Evolutionary conservation across 1,140 invertebrate species (phyloP).

Genomic region (Drosophila tani): DNA sequence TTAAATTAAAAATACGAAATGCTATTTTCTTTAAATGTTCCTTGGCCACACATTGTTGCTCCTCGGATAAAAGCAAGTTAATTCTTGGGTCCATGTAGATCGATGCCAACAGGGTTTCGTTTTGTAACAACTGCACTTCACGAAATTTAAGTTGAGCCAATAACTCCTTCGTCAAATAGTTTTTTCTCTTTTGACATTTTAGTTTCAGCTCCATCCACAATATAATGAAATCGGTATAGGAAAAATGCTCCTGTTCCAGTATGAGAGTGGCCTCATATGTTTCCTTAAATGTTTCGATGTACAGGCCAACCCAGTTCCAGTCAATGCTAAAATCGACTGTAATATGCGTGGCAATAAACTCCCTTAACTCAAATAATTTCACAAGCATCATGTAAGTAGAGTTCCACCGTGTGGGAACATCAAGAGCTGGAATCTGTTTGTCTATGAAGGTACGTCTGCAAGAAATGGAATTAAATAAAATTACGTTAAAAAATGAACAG

Average conservation of each 20-base stretch:
- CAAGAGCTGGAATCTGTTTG: slow-evolving; percentile 21
- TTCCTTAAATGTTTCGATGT: slow-evolving; percentile 15
- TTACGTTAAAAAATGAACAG: too few relatives aligned
- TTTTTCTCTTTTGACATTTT: slow-evolving; percentile 22
- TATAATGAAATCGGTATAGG: slow-evolving; percentile 10
- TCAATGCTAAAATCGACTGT: not conserved
- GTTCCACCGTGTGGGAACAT: slow-evolving; percentile 18
- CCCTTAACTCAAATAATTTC: slow-evolving; percentile 20
- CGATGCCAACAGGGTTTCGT: slow-evolving; percentile 31
- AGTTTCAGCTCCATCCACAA: slow-evolving; percentile 35
- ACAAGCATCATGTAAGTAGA: slow-evolving; percentile 16
- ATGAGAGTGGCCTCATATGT: slow-evolving; percentile 7
- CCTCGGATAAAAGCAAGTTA: not conserved
- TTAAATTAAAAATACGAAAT: not conserved
- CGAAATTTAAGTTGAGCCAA: slow-evolving; percentile 3
- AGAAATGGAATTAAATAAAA: not conserved
- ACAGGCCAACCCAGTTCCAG: slow-evolving; percentile 16
- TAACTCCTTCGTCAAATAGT: slow-evolving; percentile 17
- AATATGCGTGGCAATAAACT: slow-evolving; percentile 4
- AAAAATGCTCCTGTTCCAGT: slow-evolving; percentile 8
- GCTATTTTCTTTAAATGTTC: not conserved
- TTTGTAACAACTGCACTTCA: slow-evolving; percentile 30
- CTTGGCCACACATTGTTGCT: not conserved
- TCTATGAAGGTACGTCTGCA: slow-evolving; percentile 19
- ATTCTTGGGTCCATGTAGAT: slow-evolving; percentile 7